phyloP scores from a whole-genome alignment of 2,113 vertebrate species.

The Cathartes aura region DNA sequence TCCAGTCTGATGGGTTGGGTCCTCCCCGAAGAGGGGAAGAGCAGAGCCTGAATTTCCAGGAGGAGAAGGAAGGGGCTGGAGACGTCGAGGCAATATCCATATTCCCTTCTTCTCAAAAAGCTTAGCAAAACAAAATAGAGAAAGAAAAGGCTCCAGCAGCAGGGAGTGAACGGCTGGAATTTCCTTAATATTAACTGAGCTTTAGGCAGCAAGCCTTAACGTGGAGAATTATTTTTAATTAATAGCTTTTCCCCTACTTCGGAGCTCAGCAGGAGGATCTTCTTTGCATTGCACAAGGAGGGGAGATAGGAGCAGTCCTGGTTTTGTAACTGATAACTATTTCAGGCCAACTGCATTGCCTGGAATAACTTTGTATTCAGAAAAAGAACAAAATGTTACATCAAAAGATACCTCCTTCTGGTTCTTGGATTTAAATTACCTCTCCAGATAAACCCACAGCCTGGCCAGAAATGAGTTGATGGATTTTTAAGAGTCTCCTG shows the following conservation, averaged over 20 bases:
- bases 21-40: background rate
- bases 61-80: background rate
- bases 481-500: constrained; percentile 18
- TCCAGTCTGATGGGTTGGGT: background rate
- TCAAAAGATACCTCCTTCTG: constrained; percentile 57
- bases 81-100: fast-evolving
- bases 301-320: constrained; percentile 3
- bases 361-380: constrained; percentile 65
- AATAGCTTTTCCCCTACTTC: constrained; percentile 41
- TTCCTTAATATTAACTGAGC: constrained; percentile 57
- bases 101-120: background rate
- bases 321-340: constrained; percentile 62
- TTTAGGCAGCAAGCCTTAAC: constrained; percentile 43
- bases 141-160: constrained; percentile 40
- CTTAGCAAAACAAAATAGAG: constrained; percentile 52
- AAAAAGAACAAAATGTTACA: constrained; percentile 64
- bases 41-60: background rate
- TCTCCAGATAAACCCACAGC: constrained; percentile 17
- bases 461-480: constrained; percentile 9
- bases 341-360: constrained; percentile 50
- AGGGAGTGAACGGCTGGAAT: constrained; percentile 51
- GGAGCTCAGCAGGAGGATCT: constrained; percentile 54
- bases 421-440: constrained; percentile 39
- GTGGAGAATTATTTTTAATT: constrained; percentile 63
- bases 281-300: constrained; percentile 45